Evolutionary conservation across 2,888 invertebrate genomes (phyloP), one percentile per base, ranked within the genome.

Genomic region (Stegana nigrithorax): DNA sequence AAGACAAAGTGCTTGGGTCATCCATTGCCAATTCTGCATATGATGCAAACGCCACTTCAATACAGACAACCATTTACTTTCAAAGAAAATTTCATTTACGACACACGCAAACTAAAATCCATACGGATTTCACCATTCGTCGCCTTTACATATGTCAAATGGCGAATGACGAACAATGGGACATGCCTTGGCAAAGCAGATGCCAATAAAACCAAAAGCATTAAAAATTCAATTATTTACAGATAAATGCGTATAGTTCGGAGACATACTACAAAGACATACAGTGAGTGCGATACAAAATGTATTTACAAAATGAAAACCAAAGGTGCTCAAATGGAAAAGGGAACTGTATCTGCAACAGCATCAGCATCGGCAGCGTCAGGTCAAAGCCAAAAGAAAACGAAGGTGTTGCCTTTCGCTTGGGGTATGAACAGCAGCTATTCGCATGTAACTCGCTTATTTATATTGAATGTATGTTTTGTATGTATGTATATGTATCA

Each of bases 191-290:
- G n/a, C n/a, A 51, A 27, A 8, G 17, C 14, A 8, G 14, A 51
- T 10, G 45, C 44, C 45, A 58, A 45, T 29, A 21, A 27, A 32
- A 59, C 47, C 32, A 47, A 59, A 45, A 45, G 45, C 55, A 62
- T 47, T n/a, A 10, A 58, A 71, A 71, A 79, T 67, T 65, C 63
- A 70, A 75, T 67, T 70, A 53, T 69, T 71, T 70, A 45, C 39
- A 59, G 51, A 51, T 51, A 36, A 50, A 32, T 26, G 21, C 7
- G 23, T 14, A 53, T 7, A 12, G 53, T n/a, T n/a, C n/a, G n/a
- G n/a, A n/a, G n/a, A 53, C 19, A 5, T 32, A 27, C 3, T 12
- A 3, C 19, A 32, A 32, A 23, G 19, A 53, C 10, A 53, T n/a
- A n/a, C 4, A n/a, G 47, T 23, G 17, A 25, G 23, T 12, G 36